Base-by-base conservation (phyloP, 2,113 vertebrate genomes). In the Neopipo cinnamomea region DNA sequence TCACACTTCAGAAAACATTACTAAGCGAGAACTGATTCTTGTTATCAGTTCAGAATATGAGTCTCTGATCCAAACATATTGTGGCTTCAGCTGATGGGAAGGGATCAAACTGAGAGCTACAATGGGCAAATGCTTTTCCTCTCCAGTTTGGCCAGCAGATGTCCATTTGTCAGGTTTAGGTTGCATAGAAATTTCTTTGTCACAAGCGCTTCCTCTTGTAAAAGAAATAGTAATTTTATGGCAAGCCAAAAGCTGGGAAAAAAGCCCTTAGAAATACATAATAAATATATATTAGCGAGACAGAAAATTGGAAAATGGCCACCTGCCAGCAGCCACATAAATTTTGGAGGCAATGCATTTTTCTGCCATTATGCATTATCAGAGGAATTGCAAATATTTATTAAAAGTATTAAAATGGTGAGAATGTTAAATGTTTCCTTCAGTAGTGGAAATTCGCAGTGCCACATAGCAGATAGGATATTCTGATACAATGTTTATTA, bases 341-440 rank as follows among this genome's bases (percentile, higher is more conserved):
- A 98, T 98, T 98, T 97, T 94, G 94, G 96, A 98, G 95, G 94
- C 95, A 95, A 96, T 96, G 97, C 89, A 97, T 98, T 98, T 96
- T 97, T 98, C 97, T 97, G 95, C 97, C 96, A 89, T 93, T 97
- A 97, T 97, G 91, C 90, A 78, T 98, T 98, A 98, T 98, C 97
- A 97, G 96, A 98, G 95, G 97, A 97, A 98, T 97, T 98, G 97
- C 97, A 98, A 98, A 98, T 98, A 98, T 98, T 98, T 98, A 98
- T 98, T 98, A 98, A 98, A 98, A 98, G 96, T 97, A 98, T 98
- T 98, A 98, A 98, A 98, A 98, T 97, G 94, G 95, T 96, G 91
- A 98, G 96, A 97, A 98, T 98, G 98, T 98, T 98, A 98, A 98
- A 98, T 98, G 97, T 96, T 98, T 98, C 97, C 97, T 98, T 97